Evolutionary conservation across 2,113 vertebrate genomes (phyloP).

Genomic region (Podocnemis expansa): DNA sequence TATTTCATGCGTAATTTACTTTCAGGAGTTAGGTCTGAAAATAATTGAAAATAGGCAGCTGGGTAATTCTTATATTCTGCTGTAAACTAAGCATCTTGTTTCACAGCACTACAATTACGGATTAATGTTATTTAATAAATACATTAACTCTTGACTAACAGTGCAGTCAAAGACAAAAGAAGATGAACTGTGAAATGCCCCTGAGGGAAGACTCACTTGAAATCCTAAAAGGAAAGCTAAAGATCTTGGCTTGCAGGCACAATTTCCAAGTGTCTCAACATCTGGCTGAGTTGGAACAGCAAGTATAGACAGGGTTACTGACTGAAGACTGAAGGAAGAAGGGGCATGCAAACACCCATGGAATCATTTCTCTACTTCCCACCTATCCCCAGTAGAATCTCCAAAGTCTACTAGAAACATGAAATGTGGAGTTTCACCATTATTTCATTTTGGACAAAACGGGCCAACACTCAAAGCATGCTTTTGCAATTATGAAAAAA

Average conservation of each 20-base stretch:
- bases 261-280: not conserved
- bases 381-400: not conserved
- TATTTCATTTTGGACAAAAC: not conserved
- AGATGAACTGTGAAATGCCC: not conserved
- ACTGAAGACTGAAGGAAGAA: not conserved
- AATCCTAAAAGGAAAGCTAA: not conserved
- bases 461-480: not conserved
- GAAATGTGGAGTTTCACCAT: not conserved
- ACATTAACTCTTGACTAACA: fast-evolving
- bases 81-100: not conserved
- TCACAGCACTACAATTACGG: not conserved
- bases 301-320: not conserved
- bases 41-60: not conserved
- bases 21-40: not conserved
- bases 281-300: fast-evolving
- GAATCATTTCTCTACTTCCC: not conserved
- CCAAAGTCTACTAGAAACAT: not conserved
- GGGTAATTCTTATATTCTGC: not conserved
- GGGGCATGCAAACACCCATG: too few species aligned
- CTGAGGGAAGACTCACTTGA: not conserved
- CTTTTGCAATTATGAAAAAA: not conserved
- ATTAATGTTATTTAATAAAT: not conserved
- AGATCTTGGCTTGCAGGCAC: not conserved
- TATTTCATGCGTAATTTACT: not conserved
- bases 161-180: not conserved